Evolutionary conservation across 2,888 invertebrate species (phyloP), one percentile per base, ranked within the genome.

Genomic region (Eristalinus aeneus): DNA sequence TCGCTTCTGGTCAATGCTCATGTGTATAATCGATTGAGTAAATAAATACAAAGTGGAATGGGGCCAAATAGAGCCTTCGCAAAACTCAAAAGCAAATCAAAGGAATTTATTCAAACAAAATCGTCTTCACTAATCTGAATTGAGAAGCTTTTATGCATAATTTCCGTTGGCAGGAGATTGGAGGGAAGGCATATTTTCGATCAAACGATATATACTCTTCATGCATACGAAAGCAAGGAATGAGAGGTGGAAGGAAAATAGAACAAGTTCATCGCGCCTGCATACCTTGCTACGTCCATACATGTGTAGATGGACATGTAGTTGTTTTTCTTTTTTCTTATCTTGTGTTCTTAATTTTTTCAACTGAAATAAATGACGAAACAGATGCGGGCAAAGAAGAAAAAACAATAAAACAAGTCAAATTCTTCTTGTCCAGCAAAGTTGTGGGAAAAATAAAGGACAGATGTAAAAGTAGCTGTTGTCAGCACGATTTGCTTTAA

Each of bases 261-360:
- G 78, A 72, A 78, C 78, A 78, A 78, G 78, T 78, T 78, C 78
- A 78, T 78, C 72, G 78, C 72, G 78, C 78, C 78, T 78, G 71
- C 78, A 78, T 78, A 78, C 60, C 34, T 58, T 61, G 31, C 60
- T 12, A 34, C 46, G 6, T 56, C 11, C 46, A 46, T 46, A 46
- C 16, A n/a, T 39, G 34, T 71, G 23, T 23, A 27, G n/a, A n/a
- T 27, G 2, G 2, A 27, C 27, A 27, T 27, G 5, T 27, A 27
- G 27, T 56, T 56, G 11, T 8, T 60, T 31, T 6, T 58, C 11
- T 65, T 68, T 32, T 65, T 46, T 65, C 16, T 53, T 32, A 22
- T 23, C 56, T 22, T 23, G 23, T 56, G 56, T 27, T 36, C 9
- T 39, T 46, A 16, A 11, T 36, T 78, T 78, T n/a, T 78, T 78